Percentiles rank a stretch among this genome's conserved stretches.
phyloP scores from a whole-genome alignment of 2,113 vertebrate species.

The Xerus inauris region DNA sequence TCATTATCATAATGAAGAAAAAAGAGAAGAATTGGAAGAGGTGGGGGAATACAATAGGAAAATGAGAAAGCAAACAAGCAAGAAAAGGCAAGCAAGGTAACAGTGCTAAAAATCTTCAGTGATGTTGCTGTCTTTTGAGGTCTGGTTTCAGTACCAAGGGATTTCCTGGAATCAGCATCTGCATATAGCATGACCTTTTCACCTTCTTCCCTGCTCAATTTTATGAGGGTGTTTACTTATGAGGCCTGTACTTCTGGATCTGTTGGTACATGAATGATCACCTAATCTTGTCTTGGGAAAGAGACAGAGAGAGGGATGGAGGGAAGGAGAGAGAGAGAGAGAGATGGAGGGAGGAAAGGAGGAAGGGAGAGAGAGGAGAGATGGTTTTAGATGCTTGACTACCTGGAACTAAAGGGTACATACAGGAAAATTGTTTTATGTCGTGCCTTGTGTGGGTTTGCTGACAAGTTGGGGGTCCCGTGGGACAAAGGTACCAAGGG shows the following conservation, averaged over 20 bases:
- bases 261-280: not conserved
- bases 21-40: not conserved
- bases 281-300: not conserved
- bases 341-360: no score
- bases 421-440: no score
- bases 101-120: not conserved
- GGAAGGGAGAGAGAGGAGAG: not conserved
- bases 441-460: no score
- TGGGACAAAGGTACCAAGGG: no score
- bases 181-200: not conserved
- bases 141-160: not conserved
- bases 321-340: no score
- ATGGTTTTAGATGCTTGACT: not conserved
- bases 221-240: not conserved
- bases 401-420: not conserved
- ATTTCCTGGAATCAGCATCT: slow-evolving; percentile 30
- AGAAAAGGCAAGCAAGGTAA: not conserved
- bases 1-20: not conserved
- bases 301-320: no score
- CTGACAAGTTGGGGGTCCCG: no score
- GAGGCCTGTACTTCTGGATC: slow-evolving; percentile 29
- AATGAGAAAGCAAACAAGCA: not conserved
- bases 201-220: slow-evolving; percentile 13
- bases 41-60: not conserved
- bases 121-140: not conserved